A percentile compares a stretch with the other conserved stretches of the same genome.
Evolutionary conservation across 2,888 invertebrate species (phyloP).

Genomic region (Exephanes ischioxanthus): DNA sequence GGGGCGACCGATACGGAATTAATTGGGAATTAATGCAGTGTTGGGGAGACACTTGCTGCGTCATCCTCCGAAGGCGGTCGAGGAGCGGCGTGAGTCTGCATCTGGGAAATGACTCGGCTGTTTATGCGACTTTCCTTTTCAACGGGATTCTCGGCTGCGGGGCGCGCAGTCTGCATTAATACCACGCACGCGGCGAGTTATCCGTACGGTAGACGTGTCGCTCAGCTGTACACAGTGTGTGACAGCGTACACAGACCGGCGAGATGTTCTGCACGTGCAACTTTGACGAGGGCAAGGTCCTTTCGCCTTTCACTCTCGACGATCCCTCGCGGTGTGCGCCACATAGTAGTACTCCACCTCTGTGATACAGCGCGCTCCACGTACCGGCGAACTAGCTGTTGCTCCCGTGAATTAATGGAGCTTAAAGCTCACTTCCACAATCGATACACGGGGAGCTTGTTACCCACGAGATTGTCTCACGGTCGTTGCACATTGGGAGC

Average conservation of each 20-base stretch:
- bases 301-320: slow-evolving; percentile 58
- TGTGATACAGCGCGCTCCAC: slow-evolving; percentile 4
- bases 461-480: slow-evolving; percentile 54
- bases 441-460: slow-evolving; percentile 56
- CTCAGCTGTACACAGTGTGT: slow-evolving; percentile 19
- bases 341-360: not conserved
- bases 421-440: slow-evolving; percentile 58
- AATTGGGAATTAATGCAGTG: slow-evolving; percentile 31
- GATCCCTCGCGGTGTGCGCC: slow-evolving; percentile 8
- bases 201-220: not conserved
- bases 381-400: slow-evolving; percentile 53
- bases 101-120: not conserved
- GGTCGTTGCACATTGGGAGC: slow-evolving; percentile 47
- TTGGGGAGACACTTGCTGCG: not conserved
- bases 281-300: slow-evolving; percentile 59
- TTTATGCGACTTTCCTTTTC: slow-evolving; percentile 5
- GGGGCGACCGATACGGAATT: not conserved
- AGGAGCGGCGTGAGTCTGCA: not conserved
- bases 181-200: not conserved
- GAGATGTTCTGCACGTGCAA: slow-evolving; percentile 41
- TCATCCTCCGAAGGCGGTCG: slow-evolving; percentile 8
- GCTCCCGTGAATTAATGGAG: slow-evolving; percentile 58
- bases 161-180: not conserved
- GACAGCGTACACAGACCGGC: slow-evolving; percentile 23
- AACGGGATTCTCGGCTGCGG: not conserved